Conservation (phyloP, 2,797 vertebrate genomes). For the Distichodus sexfasciatus region DNA sequence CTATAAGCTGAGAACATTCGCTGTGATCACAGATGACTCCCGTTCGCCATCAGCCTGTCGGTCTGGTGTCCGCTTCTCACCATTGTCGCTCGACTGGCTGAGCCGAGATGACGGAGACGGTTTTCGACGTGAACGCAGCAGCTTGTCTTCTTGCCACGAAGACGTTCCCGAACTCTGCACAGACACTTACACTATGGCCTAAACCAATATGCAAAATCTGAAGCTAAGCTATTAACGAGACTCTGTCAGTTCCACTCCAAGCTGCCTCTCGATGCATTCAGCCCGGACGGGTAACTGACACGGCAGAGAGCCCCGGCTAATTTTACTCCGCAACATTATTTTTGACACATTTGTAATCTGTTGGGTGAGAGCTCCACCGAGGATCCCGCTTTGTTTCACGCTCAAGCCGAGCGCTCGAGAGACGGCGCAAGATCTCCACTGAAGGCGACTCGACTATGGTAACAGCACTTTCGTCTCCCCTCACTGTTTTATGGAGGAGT, state of each 20-base stretch:
- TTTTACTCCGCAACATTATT: neutral
- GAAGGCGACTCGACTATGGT: slow-evolving; percentile 58
- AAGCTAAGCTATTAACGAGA: neutral
- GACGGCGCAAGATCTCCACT: slow-evolving; percentile 50
- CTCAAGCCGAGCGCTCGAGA: slow-evolving; percentile 24
- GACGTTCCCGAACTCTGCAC: slow-evolving; percentile 4
- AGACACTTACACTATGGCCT: slow-evolving; percentile 12
- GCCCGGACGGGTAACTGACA: neutral
- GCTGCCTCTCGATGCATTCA: slow-evolving; percentile 18
- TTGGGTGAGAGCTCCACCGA: slow-evolving; percentile 48
- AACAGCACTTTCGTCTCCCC: slow-evolving; percentile 68
- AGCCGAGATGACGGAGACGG: neutral
- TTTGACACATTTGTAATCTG: slow-evolving; percentile 29
- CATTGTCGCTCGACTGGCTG: neutral
- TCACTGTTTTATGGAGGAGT: slow-evolving; percentile 60
- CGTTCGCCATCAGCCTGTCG: neutral
- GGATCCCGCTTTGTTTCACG: slow-evolving; percentile 52
- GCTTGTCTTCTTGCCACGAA: neutral
- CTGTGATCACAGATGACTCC: neutral
- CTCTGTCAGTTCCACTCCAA: slow-evolving; percentile 10
- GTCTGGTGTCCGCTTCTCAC: neutral
- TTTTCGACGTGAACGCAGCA: neutral
- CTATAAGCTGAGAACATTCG: slow-evolving; percentile 18
- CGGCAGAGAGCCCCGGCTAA: slow-evolving; percentile 11
- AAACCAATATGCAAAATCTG: slow-evolving; percentile 32